A percentile compares a stretch with the other conserved stretches of the same genome.
phyloP scores from a whole-genome alignment of 1,140 invertebrate genomes.

The Drosophila albomicans region DNA sequence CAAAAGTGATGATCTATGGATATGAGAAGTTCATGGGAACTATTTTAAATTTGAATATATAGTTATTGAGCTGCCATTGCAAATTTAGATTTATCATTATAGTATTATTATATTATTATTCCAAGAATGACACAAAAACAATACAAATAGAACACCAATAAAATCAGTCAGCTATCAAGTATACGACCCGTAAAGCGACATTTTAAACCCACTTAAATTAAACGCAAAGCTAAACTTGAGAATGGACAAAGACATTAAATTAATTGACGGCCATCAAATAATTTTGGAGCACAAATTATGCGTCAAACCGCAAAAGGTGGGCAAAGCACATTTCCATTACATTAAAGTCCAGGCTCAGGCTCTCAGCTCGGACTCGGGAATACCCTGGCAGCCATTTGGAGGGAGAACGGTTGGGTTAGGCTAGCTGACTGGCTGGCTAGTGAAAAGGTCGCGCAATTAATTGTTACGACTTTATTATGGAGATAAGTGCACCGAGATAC shows the following conservation, averaged over 20 bases:
- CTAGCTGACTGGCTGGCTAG: conserved; percentile 2
- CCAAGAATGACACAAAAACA: too few species aligned
- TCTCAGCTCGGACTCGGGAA: background rate
- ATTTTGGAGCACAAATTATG: conserved; percentile 76
- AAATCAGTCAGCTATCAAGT: background rate
- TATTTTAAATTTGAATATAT: too few species aligned
- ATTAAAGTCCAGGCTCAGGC: conserved; percentile 21
- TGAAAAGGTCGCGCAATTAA: conserved; percentile 81
- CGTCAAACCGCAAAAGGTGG: conserved; percentile 67
- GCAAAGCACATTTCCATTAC: background rate
- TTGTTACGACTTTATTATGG: conserved; percentile 85
- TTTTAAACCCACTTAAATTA: conserved; percentile 20
- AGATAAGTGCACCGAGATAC: conserved; percentile 70
- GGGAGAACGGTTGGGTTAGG: conserved; percentile 6
- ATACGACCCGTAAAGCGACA: conserved; percentile 4
- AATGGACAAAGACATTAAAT: conserved; percentile 72
- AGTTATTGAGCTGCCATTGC: too few species aligned
- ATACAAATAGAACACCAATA: too few species aligned
- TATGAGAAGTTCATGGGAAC: background rate
- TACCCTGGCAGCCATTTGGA: conserved; percentile 1
- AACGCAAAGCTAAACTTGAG: conserved; percentile 47
- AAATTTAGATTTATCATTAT: too few species aligned
- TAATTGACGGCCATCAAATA: conserved; percentile 81
- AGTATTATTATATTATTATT: too few species aligned
- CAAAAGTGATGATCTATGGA: background rate